Percentiles rank a stretch among this genome's conserved stretches.
Evolutionary conservation across 1,140 invertebrate genomes (phyloP).

Genomic region (Drosophila kanapiae): DNA sequence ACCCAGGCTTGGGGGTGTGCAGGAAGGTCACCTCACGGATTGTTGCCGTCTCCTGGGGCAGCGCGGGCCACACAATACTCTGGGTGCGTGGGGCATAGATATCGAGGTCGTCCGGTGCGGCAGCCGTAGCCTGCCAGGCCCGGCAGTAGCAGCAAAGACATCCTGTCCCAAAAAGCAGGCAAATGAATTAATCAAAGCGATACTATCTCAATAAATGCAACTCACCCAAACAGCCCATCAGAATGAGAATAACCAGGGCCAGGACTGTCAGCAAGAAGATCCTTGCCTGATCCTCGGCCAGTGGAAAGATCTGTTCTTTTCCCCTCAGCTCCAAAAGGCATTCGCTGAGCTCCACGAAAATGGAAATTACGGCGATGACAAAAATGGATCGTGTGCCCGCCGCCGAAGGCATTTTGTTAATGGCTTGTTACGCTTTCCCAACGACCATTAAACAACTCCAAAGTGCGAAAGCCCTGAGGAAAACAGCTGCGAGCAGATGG

Average conservation of each 20-base stretch:
- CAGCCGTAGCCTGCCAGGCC: constrained; percentile 4
- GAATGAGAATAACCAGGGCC: constrained; percentile 10
- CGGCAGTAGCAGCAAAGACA: constrained; percentile 48
- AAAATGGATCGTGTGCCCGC: constrained; percentile 58
- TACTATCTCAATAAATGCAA: background rate
- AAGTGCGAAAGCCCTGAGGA: constrained; percentile 16
- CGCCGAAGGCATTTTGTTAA: constrained; percentile 67
- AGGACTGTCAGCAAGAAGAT: constrained; percentile 37
- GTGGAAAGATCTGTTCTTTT: background rate
- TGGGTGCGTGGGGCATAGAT: constrained; percentile 63
- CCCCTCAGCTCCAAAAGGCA: background rate
- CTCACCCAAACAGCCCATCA: constrained; percentile 54
- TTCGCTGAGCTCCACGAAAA: constrained; percentile 10
- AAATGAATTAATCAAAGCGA: background rate
- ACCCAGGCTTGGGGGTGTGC: constrained; percentile 32
- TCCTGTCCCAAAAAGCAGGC: constrained; percentile 10
- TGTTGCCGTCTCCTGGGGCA: constrained; percentile 41
- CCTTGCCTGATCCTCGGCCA: constrained; percentile 12
- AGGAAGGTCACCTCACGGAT: constrained; percentile 55
- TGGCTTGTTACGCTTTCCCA: constrained; percentile 23
- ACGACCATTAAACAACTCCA: constrained; percentile 27
- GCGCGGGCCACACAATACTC: constrained; percentile 68
- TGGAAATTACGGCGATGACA: constrained; percentile 44
- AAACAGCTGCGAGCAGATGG: constrained; percentile 44
- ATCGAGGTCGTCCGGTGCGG: constrained; percentile 41